Evolutionary conservation across 2,888 invertebrate species (phyloP).

Genomic region (Vesta saturnalis): DNA sequence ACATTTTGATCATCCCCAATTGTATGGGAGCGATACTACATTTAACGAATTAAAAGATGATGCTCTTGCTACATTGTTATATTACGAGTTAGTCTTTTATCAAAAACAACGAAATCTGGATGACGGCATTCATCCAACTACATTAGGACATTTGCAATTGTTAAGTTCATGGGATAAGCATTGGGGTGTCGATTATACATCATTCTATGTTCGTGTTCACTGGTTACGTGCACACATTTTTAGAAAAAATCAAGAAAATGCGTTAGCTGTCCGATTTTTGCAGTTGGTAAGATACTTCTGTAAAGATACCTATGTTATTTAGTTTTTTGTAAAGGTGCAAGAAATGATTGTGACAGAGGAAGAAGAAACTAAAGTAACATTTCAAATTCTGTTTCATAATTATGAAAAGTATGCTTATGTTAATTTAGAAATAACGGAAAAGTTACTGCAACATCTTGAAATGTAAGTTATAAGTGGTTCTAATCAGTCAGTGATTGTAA

Average conservation of each 20-base stretch:
- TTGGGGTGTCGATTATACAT: conserved; percentile 61
- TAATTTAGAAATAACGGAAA: conserved; percentile 61
- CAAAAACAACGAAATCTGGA: conserved; percentile 15
- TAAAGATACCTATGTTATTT: neutral
- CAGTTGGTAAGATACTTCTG: conserved; percentile 56
- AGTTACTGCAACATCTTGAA: conserved; percentile 64
- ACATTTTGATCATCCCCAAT: conserved; percentile 65
- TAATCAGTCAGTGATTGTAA: neutral
- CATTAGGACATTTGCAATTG: conserved; percentile 63
- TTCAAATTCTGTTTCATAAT: conserved; percentile 64
- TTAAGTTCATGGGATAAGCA: conserved; percentile 61
- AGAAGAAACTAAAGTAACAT: conserved; percentile 52
- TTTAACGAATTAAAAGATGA: conserved; percentile 62
- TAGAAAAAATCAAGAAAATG: conserved; percentile 64
- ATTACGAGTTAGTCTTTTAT: conserved; percentile 59
- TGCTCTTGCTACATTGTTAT: conserved; percentile 65
- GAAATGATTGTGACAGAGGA: conserved; percentile 45
- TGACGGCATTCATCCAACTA: conserved; percentile 59
- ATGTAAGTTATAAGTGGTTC: conserved; percentile 55
- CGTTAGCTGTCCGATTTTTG: conserved; percentile 64
- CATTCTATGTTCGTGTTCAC: conserved; percentile 64
- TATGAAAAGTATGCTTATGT: conserved; percentile 65
- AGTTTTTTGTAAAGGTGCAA: conserved; percentile 38
- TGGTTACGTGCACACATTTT: conserved; percentile 68
- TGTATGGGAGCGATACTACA: conserved; percentile 58